These are phyloP conservation scores for Rhamnusium bicolor DNA, from an alignment of 2,888 invertebrate genomes.

Conservation along the genomic window DNA sequence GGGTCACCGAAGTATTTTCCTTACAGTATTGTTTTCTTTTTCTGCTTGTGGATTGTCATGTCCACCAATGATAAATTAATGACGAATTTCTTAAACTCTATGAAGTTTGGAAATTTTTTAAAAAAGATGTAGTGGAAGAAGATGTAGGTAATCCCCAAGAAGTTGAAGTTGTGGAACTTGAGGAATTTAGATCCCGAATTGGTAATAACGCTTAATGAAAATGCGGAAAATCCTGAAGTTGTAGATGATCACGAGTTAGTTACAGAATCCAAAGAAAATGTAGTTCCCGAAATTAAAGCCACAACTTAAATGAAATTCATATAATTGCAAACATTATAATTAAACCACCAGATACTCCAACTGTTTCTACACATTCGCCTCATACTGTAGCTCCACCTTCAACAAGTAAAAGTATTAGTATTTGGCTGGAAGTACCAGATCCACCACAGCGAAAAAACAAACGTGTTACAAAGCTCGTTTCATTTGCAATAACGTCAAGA, in stretches of 20 bases:
- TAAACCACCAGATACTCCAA: conserved; percentile 24
- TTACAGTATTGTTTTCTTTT: conserved; percentile 58
- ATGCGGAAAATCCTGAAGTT: background rate
- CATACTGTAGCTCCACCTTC: background rate
- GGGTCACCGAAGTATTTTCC: conserved; percentile 51
- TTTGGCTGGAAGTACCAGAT: conserved; percentile 26
- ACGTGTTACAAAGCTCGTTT: conserved; percentile 18
- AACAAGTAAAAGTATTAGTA: conserved; percentile 27
- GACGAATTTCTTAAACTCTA: conserved; percentile 39
- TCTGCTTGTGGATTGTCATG: conserved; percentile 52
- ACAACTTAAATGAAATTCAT: background rate
- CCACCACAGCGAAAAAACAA: conserved; percentile 33
- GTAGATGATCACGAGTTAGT: background rate
- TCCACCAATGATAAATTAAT: conserved; percentile 33
- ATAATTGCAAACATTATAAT: conserved; percentile 30
- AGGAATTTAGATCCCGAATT: background rate
- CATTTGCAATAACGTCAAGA: background rate
- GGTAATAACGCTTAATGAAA: background rate
- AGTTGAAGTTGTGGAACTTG: background rate
- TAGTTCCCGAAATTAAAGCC: background rate
- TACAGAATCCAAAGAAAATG: background rate
- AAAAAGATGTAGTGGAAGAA: conserved; percentile 19
- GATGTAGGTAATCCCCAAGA: background rate
- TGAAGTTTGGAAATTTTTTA: conserved; percentile 37
- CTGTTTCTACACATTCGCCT: conserved; percentile 1